Conservation (phyloP, 30 jellyfish, hydroid and myxozoan species). For the Turritopsis dohrnii region DNA sequence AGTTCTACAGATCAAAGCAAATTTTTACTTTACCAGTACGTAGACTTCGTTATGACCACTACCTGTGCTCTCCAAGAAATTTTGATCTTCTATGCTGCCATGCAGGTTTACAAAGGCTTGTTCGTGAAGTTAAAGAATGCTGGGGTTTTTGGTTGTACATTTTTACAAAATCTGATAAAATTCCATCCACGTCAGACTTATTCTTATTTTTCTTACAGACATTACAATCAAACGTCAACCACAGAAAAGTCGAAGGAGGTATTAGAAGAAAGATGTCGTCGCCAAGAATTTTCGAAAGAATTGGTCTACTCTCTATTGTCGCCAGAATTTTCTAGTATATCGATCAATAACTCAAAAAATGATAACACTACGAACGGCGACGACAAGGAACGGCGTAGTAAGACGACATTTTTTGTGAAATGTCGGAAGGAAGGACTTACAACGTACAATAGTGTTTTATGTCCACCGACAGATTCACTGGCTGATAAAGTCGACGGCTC, state of each 20-base stretch:
- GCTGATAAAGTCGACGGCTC: neutral
- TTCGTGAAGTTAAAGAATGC: neutral
- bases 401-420: neutral
- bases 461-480: neutral
- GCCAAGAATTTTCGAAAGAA: conserved; percentile 70
- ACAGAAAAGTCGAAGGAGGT: conserved; percentile 45
- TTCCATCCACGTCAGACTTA: neutral
- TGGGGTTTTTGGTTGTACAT: neutral
- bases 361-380: neutral
- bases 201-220: conserved; percentile 30
- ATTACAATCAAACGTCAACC: conserved; percentile 45
- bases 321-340: conserved; percentile 41
- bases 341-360: neutral
- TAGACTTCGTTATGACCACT: neutral
- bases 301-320: conserved; percentile 66
- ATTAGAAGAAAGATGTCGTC: conserved; percentile 33
- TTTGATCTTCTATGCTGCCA: too few relatives aligned
- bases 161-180: neutral
- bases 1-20: conserved; percentile 18
- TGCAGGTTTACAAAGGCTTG: too few relatives aligned
- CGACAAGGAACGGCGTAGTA: neutral
- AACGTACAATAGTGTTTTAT: neutral
- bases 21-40: conserved; percentile 25
- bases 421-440: neutral
- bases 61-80: too few relatives aligned